A percentile compares a stretch with the other conserved stretches of the same genome.
phyloP scores from a whole-genome alignment of 2,888 invertebrate species.

The Megamerina dolium region DNA sequence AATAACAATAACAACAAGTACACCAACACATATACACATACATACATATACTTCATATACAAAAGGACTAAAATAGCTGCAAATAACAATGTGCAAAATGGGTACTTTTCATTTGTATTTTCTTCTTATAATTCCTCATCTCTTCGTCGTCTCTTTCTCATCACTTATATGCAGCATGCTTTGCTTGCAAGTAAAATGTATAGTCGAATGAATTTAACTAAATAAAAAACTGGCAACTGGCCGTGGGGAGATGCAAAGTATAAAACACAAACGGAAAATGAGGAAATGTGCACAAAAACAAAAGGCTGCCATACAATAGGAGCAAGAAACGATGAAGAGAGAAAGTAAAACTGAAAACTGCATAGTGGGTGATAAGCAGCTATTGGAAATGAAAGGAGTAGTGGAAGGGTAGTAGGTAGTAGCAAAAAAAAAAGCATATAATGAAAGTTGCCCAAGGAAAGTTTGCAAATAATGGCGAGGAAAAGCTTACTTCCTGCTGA shows the following conservation, averaged over 20 bases:
- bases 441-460: not conserved
- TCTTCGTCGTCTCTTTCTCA: too few relatives aligned
- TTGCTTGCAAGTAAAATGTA: too few relatives aligned
- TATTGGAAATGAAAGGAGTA: not conserved
- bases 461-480: constrained; percentile 17
- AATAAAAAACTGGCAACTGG: constrained; percentile 1
- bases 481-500: constrained; percentile 22
- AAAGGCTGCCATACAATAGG: too few relatives aligned
- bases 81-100: constrained; percentile 11
- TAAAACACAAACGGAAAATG: constrained; percentile 4
- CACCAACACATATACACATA: too few relatives aligned
- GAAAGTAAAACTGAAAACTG: not conserved
- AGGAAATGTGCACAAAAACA: too few relatives aligned
- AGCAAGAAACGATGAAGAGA: constrained; percentile 1
- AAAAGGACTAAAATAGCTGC: constrained; percentile 6
- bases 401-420: not conserved
- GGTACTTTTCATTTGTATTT: too few relatives aligned
- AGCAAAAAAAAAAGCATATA: not conserved
- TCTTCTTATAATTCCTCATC: too few relatives aligned
- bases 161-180: too few relatives aligned
- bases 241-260: not conserved
- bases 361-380: not conserved
- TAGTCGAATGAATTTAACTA: too few relatives aligned
- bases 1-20: constrained; percentile 8
- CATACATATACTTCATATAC: not conserved